Percentiles rank a stretch among this genome's conserved stretches.
Conservation (phyloP, 2,113 vertebrate species). For the Semnopithecus entellus region DNA sequence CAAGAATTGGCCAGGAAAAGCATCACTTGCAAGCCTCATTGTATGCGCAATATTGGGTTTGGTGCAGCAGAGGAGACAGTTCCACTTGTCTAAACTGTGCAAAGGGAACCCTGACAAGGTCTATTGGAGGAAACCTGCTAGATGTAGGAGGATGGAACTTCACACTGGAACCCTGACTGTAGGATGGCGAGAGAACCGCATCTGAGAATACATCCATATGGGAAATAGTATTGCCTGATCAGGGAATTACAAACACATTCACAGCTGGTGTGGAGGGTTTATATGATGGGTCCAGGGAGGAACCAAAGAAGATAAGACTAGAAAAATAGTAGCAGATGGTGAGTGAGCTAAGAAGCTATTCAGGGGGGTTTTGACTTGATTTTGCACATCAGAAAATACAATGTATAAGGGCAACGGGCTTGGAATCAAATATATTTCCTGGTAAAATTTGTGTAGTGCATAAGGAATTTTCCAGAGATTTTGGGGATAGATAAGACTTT, state of each 20-base stretch:
- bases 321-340: not conserved
- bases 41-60: not conserved
- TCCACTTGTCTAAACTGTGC: not conserved
- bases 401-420: not conserved
- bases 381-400: not conserved
- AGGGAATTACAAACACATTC: not conserved
- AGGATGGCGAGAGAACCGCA: not conserved
- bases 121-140: not conserved
- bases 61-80: not conserved
- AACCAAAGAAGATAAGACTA: not conserved
- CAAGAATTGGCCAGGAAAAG: not conserved
- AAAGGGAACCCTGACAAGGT: not conserved
- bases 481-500: conserved; percentile 20
- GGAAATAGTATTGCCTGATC: not conserved
- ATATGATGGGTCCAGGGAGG: not conserved
- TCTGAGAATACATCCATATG: not conserved
- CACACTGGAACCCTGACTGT: not conserved
- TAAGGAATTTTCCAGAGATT: conserved; percentile 23
- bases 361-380: not conserved
- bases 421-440: not conserved
- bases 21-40: not conserved
- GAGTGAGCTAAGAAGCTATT: not conserved
- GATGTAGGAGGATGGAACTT: not conserved
- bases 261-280: not conserved
- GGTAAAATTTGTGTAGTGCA: conserved; percentile 4